Evolutionary conservation across 1,140 invertebrate species (phyloP).

Genomic region (Solenopsis fugax): DNA sequence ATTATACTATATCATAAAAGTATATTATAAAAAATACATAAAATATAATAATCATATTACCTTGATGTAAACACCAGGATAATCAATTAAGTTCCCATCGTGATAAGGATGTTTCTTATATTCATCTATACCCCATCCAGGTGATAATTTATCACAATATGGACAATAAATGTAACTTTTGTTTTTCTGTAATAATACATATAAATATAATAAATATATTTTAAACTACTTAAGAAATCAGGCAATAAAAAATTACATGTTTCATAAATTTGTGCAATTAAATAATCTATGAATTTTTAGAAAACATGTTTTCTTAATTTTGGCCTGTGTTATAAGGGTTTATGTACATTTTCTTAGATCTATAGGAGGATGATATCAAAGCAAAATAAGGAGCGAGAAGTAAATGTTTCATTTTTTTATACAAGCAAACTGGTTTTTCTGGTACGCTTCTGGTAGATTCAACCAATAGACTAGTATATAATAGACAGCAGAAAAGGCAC

Average conservation of each 20-base stretch:
- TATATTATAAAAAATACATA: constrained; percentile 13
- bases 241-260: constrained; percentile 48
- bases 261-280: constrained; percentile 69
- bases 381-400: neutral
- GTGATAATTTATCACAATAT: constrained; percentile 91
- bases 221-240: constrained; percentile 7
- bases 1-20: constrained; percentile 42
- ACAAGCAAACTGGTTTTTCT: constrained; percentile 25
- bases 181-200: constrained; percentile 84
- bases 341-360: neutral
- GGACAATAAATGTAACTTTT: constrained; percentile 92
- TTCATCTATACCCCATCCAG: constrained; percentile 89
- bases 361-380: neutral
- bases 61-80: constrained; percentile 91
- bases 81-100: constrained; percentile 87
- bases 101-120: constrained; percentile 90
- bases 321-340: too few species aligned
- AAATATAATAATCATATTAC: constrained; percentile 74
- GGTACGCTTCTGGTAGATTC: neutral
- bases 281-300: neutral
- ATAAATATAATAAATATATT: neutral
- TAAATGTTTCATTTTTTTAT: neutral
- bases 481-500: neutral
- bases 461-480: neutral
- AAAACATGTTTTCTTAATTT: neutral